A percentile compares a stretch with the other conserved stretches of the same genome.
Evolutionary conservation across 2,113 vertebrate species (phyloP).

Genomic region (Silurus asotus): DNA sequence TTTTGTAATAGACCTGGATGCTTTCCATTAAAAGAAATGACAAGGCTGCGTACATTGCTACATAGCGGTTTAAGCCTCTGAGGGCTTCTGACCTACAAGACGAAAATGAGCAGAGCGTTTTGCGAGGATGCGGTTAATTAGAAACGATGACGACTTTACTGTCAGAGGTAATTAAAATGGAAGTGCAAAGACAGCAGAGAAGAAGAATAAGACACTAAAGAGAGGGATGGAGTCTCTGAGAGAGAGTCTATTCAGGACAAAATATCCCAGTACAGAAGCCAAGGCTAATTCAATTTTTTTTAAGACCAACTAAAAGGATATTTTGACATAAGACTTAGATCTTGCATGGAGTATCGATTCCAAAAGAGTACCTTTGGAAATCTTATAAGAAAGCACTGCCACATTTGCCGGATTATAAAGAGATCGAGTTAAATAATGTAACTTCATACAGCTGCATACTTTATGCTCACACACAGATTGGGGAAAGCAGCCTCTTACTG

Average conservation of each 20-base stretch:
- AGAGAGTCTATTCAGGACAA: background rate
- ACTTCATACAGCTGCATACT: background rate
- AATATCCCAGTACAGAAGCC: too few relatives aligned
- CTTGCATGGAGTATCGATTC: background rate
- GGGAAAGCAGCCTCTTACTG: background rate
- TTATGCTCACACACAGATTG: background rate
- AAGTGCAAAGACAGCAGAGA: slow-evolving; percentile 43
- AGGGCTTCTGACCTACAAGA: slow-evolving; percentile 26
- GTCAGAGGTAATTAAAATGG: slow-evolving; percentile 64
- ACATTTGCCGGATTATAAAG: background rate
- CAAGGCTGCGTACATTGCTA: background rate
- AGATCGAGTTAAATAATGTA: background rate
- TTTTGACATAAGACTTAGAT: background rate
- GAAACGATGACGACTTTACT: slow-evolving; percentile 46
- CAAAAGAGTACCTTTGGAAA: background rate
- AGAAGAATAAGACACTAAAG: slow-evolving; percentile 57
- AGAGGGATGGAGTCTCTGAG: background rate
- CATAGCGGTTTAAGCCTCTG: background rate
- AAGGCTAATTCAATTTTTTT: background rate
- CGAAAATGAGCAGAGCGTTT: background rate
- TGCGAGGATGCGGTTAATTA: slow-evolving; percentile 39
- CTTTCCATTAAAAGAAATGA: background rate
- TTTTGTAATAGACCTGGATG: background rate
- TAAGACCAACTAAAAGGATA: background rate
- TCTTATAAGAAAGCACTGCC: background rate